Evolutionary conservation across 2,888 invertebrate species (phyloP).

Genomic region (Cephus rjabovi): DNA sequence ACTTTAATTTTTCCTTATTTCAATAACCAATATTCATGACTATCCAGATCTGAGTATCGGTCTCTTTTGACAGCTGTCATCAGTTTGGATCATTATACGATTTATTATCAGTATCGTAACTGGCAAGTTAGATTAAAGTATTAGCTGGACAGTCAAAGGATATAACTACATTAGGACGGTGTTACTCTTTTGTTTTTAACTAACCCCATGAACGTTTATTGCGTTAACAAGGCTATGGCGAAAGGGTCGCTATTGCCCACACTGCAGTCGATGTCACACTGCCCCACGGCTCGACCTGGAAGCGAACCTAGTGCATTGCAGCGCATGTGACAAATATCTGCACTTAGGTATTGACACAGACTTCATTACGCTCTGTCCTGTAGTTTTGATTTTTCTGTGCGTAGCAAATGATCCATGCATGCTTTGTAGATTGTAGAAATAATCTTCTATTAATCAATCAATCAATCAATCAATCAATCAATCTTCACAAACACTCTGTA

Average conservation of each 20-base stretch:
- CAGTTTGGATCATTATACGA: neutral
- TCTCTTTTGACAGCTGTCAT: neutral
- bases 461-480: neutral
- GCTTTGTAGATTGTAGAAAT: slow-evolving; percentile 6
- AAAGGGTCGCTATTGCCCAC: slow-evolving; percentile 80
- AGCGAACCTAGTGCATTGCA: slow-evolving; percentile 67
- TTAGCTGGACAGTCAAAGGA: neutral
- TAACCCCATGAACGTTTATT: slow-evolving; percentile 54
- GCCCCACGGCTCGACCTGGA: slow-evolving; percentile 77
- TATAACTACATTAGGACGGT: neutral
- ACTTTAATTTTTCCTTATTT: neutral
- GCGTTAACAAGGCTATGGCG: slow-evolving; percentile 73
- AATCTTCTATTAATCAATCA: neutral
- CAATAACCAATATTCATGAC: neutral
- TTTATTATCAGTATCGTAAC: neutral
- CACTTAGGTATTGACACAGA: slow-evolving; percentile 67
- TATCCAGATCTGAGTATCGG: neutral
- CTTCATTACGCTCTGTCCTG: slow-evolving; percentile 48
- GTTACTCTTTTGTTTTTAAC: slow-evolving; percentile 29
- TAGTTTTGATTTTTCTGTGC: slow-evolving; percentile 14
- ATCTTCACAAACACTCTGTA: neutral
- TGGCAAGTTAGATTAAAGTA: neutral
- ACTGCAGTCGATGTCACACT: slow-evolving; percentile 78
- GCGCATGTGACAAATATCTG: slow-evolving; percentile 69
- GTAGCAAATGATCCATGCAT: slow-evolving; percentile 27